These are phyloP conservation scores for Cisticola juncidis DNA, from an alignment of 2,113 vertebrate genomes.

Conservation along the genomic window DNA sequence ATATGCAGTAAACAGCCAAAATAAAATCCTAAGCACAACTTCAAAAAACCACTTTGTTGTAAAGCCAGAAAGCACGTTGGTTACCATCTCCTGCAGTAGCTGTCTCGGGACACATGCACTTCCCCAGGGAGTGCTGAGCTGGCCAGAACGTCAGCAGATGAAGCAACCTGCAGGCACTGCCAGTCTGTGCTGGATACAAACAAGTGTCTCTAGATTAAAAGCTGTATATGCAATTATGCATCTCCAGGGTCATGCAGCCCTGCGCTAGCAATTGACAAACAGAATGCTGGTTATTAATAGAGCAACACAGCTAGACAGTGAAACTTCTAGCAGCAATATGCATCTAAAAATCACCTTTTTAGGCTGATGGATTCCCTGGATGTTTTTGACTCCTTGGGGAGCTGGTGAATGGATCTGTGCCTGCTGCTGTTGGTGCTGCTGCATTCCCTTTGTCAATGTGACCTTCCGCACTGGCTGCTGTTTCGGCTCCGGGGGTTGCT, in stretches of 20 bases:
- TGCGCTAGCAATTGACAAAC: not conserved
- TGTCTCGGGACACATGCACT: not conserved
- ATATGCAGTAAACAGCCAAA: not conserved
- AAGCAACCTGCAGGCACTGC: not conserved
- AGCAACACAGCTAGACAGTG: constrained; percentile 26
- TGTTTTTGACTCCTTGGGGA: constrained; percentile 81
- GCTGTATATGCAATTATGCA: constrained; percentile 30
- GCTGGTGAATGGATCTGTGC: constrained; percentile 64
- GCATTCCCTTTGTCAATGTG: constrained; percentile 80
- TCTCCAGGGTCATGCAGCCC: constrained; percentile 35
- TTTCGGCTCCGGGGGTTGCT: constrained; percentile 74
- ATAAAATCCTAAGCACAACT: not conserved
- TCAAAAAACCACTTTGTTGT: not conserved
- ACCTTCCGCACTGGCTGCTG: constrained; percentile 87
- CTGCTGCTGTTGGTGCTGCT: constrained; percentile 70
- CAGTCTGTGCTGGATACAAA: constrained; percentile 9
- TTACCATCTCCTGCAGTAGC: not conserved
- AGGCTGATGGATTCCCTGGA: constrained; percentile 76
- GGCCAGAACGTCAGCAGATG: not conserved
- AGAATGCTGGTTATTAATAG: constrained; percentile 15
- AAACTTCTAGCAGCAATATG: constrained; percentile 1
- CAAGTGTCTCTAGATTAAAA: constrained; percentile 1
- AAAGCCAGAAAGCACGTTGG: not conserved
- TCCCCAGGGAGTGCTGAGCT: not conserved
- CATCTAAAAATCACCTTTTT: constrained; percentile 75